A percentile compares a stretch with the other conserved stretches of the same genome.
These are phyloP conservation scores for Callimico goeldii DNA, from an alignment of 2,797 vertebrate species.

Conservation along the genomic window DNA sequence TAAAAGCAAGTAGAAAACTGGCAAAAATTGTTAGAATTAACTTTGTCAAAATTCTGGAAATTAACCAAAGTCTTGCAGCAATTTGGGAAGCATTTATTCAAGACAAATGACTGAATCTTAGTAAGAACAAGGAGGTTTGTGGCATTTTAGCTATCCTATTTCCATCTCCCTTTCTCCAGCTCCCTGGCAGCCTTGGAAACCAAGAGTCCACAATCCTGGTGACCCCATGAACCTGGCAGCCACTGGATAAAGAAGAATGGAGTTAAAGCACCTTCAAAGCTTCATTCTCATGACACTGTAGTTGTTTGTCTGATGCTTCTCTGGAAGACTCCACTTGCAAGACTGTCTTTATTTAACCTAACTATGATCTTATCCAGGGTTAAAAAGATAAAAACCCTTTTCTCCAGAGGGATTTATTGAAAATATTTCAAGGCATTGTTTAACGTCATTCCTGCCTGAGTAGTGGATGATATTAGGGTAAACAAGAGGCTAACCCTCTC, in stretches of 20 bases:
- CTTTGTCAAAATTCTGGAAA: neutral
- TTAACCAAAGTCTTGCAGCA: neutral
- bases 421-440: neutral
- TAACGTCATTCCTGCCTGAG: neutral
- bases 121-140: neutral
- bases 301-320: neutral
- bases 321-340: neutral
- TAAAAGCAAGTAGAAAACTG: neutral
- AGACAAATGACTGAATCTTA: neutral
- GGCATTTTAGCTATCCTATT: neutral
- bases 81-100: neutral
- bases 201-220: neutral
- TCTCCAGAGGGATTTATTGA: neutral
- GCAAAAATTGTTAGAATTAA: neutral
- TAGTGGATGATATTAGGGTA: neutral
- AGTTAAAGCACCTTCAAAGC: neutral
- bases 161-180: neutral
- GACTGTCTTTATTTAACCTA: neutral
- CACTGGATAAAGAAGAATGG: neutral
- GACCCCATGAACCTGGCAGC: neutral
- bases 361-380: neutral
- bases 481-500: neutral
- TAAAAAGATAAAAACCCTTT: neutral
- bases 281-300: neutral
- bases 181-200: neutral